Conservation (phyloP, 1,140 invertebrate species). For the Conus ventricosus region DNA sequence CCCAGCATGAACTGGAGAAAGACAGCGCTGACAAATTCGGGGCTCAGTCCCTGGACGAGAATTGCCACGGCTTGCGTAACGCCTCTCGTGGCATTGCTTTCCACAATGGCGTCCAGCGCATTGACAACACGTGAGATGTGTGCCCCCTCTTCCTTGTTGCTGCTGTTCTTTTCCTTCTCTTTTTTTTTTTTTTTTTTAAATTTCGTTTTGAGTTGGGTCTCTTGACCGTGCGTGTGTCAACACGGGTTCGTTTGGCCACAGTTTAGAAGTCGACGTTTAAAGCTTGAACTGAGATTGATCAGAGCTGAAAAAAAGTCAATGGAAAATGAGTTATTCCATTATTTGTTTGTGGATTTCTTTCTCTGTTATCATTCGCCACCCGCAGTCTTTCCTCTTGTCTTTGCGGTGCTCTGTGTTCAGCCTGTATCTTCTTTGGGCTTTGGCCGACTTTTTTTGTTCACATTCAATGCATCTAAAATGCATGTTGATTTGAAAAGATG, state of each 20-base stretch:
- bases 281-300: no score
- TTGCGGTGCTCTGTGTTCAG: no score
- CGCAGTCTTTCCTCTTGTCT: no score
- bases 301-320: no score
- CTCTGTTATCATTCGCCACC: no score
- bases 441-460: no score
- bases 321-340: no score
- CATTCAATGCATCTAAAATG: no score
- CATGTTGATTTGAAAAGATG: no score
- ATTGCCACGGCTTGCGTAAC: constrained; percentile 89
- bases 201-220: not conserved
- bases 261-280: no score
- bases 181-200: not conserved
- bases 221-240: not conserved
- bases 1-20: constrained; percentile 89
- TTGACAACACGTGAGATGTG: constrained; percentile 85
- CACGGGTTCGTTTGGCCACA: not conserved
- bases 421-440: no score
- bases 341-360: no score
- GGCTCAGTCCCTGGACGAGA: constrained; percentile 89
- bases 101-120: constrained; percentile 92
- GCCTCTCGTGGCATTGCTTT: constrained; percentile 90
- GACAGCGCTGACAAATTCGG: constrained; percentile 92
- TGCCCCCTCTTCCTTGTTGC: not conserved
- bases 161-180: not conserved